Conservation (phyloP, 2,113 vertebrate genomes). For the Bothrops jararaca region DNA sequence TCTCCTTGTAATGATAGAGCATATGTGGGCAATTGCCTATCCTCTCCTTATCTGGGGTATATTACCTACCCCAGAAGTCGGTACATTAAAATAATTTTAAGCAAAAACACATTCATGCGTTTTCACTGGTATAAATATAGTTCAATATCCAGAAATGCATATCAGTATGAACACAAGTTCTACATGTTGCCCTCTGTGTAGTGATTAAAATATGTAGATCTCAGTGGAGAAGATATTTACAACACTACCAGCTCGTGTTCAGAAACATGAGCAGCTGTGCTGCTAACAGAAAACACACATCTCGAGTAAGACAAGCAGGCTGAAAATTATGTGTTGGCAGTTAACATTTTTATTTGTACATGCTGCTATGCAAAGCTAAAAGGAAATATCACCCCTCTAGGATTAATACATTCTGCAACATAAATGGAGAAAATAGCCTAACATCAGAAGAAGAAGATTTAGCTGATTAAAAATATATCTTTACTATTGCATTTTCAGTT, state of each 20-base stretch:
- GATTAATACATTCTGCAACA: conserved; percentile 56
- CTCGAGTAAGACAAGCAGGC: conserved; percentile 50
- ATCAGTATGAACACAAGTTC: conserved; percentile 46
- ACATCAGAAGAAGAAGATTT: conserved; percentile 61
- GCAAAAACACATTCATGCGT: background rate
- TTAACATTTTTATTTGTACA: conserved; percentile 65
- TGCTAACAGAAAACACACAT: conserved; percentile 38
- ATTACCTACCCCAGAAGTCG: background rate
- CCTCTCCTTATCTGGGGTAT: background rate
- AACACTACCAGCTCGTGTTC: conserved; percentile 28
- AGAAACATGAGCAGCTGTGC: conserved; percentile 61
- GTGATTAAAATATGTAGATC: conserved; percentile 48
- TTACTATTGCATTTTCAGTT: conserved; percentile 44
- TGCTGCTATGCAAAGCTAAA: conserved; percentile 58
- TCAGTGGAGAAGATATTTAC: conserved; percentile 50
- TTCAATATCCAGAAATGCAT: conserved; percentile 7
- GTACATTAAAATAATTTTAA: background rate
- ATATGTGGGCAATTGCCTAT: background rate
- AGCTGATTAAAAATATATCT: conserved; percentile 52
- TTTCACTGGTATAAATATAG: background rate
- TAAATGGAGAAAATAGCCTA: conserved; percentile 57
- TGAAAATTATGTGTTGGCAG: conserved; percentile 60
- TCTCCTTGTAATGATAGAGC: background rate
- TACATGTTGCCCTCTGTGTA: conserved; percentile 41
- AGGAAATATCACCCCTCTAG: conserved; percentile 58